These are phyloP conservation scores for Gila robusta DNA, from an alignment of 2,797 vertebrate genomes.

Conservation along the genomic window DNA sequence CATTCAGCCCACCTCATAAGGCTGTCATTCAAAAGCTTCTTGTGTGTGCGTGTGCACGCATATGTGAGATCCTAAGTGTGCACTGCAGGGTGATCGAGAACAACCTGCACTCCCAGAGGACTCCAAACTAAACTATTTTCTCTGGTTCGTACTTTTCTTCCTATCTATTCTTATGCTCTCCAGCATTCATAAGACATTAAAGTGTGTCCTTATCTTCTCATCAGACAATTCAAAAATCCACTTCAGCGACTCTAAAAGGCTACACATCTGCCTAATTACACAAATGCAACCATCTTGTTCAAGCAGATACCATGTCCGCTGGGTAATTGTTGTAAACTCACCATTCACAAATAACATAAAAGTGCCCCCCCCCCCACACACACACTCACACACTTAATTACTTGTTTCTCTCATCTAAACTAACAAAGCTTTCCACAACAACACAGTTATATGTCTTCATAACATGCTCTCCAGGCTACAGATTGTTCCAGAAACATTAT, in stretches of 20 bases:
- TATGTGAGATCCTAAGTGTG: slow-evolving; percentile 3
- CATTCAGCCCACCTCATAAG: slow-evolving; percentile 37
- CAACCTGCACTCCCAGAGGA: slow-evolving; percentile 25
- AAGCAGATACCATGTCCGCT: not conserved
- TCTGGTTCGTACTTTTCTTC: not conserved
- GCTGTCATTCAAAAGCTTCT: slow-evolving; percentile 37
- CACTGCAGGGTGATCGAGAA: slow-evolving; percentile 25
- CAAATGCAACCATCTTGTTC: slow-evolving; percentile 29
- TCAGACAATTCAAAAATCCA: slow-evolving; percentile 30
- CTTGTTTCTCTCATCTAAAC: slow-evolving; percentile 18
- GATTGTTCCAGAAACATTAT: slow-evolving; percentile 13
- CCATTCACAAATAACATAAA: slow-evolving; percentile 36
- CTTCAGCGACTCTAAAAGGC: slow-evolving; percentile 20
- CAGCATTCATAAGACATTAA: not conserved
- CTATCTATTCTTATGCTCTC: not conserved
- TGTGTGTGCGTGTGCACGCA: not conserved
- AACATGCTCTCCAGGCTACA: not conserved
- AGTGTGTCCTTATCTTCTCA: slow-evolving; percentile 24
- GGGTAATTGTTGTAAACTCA: slow-evolving; percentile 29
- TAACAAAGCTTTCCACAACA: slow-evolving; percentile 12
- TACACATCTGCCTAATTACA: slow-evolving; percentile 39
- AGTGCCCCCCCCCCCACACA: not conserved
- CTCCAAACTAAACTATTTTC: not conserved
- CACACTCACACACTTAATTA: slow-evolving; percentile 6
- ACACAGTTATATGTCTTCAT: slow-evolving; percentile 24